Base-by-base conservation (phyloP, 2,888 invertebrate species). In the Megastigmus dorsalis region DNA sequence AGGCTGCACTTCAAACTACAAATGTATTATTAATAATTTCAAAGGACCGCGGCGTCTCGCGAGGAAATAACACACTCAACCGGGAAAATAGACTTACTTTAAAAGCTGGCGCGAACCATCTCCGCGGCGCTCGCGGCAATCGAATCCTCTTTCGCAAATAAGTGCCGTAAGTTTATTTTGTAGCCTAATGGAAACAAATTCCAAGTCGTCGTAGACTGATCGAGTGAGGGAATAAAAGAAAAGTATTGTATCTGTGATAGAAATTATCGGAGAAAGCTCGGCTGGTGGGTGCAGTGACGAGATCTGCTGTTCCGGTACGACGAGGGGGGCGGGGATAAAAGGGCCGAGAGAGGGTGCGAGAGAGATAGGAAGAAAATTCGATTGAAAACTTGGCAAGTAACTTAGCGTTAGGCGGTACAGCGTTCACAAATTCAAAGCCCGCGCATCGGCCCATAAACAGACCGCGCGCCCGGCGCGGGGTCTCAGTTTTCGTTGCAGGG, bases 341-440 rank as follows among this genome's bases (percentile, higher is more conserved):
- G 68, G 38, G 68, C 57, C 20, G 55, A n/a, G n/a, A n/a, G n/a
- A n/a, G n/a, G n/a, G n/a, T n/a, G n/a, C n/a, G n/a, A n/a, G n/a
- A n/a, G n/a, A n/a, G n/a, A n/a, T n/a, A n/a, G n/a, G 67, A 54
- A 62, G 75, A 71, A 71, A 74, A 75, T 71, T 75, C 70, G 55
- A 75, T 75, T 75, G 28, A 45, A 69, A 75, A 71, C 54, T 71
- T 71, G 71, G 60, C 67, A 63, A 75, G 71, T 75, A 67, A 71
- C 62, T 71, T 71, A 59, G 38, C 63, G 20, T 33, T 36, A 26
- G 62, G 20, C 20, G 20, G 50, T 48, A 26, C 60, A 26, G 43
- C 50, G 41, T 13, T 73, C 63, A 41, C 63, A 65, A 69, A 63
- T 74, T 74, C 65, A 69, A 57, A 63, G n/a, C n/a, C 18, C 59